Conservation (phyloP, 2,888 invertebrate species). For the Aphrophora alni region DNA sequence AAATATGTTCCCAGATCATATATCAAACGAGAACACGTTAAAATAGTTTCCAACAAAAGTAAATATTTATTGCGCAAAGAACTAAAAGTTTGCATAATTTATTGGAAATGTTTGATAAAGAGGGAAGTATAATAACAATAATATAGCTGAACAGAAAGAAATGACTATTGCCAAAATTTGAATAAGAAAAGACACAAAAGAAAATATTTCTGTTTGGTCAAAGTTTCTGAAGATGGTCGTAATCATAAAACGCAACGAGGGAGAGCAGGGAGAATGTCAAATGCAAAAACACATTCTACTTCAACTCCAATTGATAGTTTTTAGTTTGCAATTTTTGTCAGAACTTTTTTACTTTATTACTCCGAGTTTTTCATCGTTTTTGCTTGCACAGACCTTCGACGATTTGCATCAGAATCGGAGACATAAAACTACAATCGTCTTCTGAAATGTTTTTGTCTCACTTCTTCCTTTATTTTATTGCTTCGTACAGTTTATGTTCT, state of each 20-base stretch:
- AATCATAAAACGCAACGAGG: background rate
- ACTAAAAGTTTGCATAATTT: background rate
- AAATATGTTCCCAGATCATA: too few relatives aligned
- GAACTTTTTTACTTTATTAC: background rate
- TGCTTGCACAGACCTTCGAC: too few relatives aligned
- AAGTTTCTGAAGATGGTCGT: background rate
- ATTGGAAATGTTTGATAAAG: background rate
- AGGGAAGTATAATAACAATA: background rate
- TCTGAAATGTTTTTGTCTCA: too few relatives aligned
- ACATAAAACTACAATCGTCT: too few relatives aligned
- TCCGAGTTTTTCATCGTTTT: background rate
- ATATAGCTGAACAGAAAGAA: background rate
- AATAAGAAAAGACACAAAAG: background rate
- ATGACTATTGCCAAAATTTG: background rate
- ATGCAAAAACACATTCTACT: background rate
- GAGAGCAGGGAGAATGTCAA: background rate
- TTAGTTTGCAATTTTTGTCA: background rate
- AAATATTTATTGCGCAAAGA: too few relatives aligned
- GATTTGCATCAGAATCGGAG: too few relatives aligned
- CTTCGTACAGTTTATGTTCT: too few relatives aligned
- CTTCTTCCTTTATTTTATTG: too few relatives aligned
- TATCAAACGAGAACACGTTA: too few relatives aligned
- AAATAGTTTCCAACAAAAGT: too few relatives aligned
- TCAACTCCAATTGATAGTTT: background rate
- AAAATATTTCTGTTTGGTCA: background rate